Evolutionary conservation across 1,140 invertebrate genomes (phyloP).

Genomic region (Drosophila teissieri): DNA sequence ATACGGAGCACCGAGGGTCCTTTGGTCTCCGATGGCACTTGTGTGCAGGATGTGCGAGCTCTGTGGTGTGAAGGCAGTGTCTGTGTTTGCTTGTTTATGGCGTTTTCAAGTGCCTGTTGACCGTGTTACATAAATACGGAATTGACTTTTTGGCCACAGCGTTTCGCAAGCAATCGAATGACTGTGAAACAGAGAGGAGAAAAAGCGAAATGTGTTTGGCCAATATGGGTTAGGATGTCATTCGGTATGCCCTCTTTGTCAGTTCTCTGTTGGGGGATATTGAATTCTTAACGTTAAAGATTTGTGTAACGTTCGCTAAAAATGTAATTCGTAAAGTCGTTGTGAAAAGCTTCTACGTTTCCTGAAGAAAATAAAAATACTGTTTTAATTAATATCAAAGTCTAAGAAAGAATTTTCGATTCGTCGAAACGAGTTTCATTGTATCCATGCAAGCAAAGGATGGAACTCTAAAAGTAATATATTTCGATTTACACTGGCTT

Average conservation of each 20-base stretch:
- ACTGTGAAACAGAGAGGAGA: constrained; percentile 12
- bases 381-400: too few relatives aligned
- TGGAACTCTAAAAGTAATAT: too few relatives aligned
- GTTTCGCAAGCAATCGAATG: constrained; percentile 65
- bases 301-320: not conserved
- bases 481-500: too few relatives aligned
- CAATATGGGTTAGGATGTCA: constrained; percentile 14
- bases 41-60: constrained; percentile 50
- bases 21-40: constrained; percentile 26
- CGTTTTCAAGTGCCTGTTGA: constrained; percentile 68
- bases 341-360: not conserved
- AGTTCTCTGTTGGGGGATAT: not conserved
- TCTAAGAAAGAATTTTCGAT: too few relatives aligned
- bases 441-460: too few relatives aligned
- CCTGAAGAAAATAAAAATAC: too few relatives aligned
- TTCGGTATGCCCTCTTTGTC: not conserved
- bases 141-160: constrained; percentile 70
- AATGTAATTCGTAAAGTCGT: not conserved
- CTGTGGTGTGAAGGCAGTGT: constrained; percentile 5
- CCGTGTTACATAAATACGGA: constrained; percentile 78
- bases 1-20: constrained; percentile 35
- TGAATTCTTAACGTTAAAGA: constrained; percentile 1
- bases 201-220: constrained; percentile 11
- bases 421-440: too few relatives aligned
- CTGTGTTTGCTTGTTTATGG: constrained; percentile 69